Evolutionary conservation across 2,888 invertebrate species (phyloP), one percentile per base, ranked within the genome.

Genomic region (Euzetes globulus): DNA sequence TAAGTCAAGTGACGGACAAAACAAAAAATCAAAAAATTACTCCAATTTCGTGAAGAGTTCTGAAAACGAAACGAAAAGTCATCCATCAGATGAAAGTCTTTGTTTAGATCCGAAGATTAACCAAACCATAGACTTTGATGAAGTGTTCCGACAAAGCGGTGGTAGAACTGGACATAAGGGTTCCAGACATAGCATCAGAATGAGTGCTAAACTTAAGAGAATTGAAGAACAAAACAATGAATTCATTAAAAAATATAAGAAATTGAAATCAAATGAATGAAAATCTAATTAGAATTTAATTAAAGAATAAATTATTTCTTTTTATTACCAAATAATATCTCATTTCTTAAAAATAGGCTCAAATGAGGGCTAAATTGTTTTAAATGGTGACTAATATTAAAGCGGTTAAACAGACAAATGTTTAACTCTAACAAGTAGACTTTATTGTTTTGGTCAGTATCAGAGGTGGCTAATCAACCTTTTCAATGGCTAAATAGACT

Each of bases 171-270:
- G 65, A 41, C 75, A 75, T 52, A 75, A 75, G 72, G 75, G 47
- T 27, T 33, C 63, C 11, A n/a, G 75, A 58, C n/a, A 47, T 60
- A 72, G 75, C 17, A 47, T 72, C 60, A 63, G 47, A 72, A 75
- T 75, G 75, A 41, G 15, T 65, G 75, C 65, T 15, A 75, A 75
- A 65, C 33, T 75, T 33, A 72, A 72, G 71, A 70, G 75, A 70
- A 27, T 75, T 29, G 27, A 75, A 52, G 75, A 75, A 72, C 75
- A 75, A 45, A 72, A 75, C 37, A 27, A 45, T 13, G 63, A 72
- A 50, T 75, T 63, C 63, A 45, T 73, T 29, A 73, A 75, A 58
- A 71, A 71, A n/a, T 60, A 22, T 19, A 74, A 74, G 55, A 74
- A 47, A 71, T 71, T 70, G 47, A 70, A 65, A 19, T 7, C 33